These are phyloP conservation scores for Erythrolamprus reginae DNA, from an alignment of 2,113 vertebrate genomes.

Conservation along the genomic window DNA sequence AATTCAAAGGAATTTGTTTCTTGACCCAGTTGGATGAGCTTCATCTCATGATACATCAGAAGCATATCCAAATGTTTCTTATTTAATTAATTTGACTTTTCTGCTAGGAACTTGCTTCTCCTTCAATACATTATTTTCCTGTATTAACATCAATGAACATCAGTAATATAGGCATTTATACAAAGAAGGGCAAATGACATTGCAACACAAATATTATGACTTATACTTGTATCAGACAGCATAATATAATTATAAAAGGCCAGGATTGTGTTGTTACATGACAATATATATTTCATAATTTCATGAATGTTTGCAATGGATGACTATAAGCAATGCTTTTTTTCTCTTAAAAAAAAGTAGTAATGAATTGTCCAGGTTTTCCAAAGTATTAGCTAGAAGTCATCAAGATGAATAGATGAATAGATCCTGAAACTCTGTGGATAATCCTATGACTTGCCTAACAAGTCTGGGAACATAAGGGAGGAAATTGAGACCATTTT, in stretches of 20 bases:
- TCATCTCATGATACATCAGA: neutral
- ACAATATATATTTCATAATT: neutral
- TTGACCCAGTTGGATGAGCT: neutral
- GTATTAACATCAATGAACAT: neutral
- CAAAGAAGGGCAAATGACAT: neutral
- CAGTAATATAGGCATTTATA: neutral
- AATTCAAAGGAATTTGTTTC: neutral
- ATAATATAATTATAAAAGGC: neutral
- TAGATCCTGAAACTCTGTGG: neutral
- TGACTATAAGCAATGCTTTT: neutral
- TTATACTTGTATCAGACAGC: neutral
- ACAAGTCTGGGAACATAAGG: neutral
- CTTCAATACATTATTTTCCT: neutral
- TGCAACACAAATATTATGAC: neutral
- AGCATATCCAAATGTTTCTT: neutral
- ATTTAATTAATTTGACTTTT: neutral
- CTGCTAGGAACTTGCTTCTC: neutral
- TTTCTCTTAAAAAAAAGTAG: neutral
- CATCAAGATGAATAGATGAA: neutral
- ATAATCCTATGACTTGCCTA: neutral
- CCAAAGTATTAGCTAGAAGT: neutral
- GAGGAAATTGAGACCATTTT: neutral
- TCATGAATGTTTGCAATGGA: neutral
- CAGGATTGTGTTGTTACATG: neutral
- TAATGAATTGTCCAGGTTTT: neutral